Evolutionary conservation across 2,113 vertebrate species (phyloP).

Genomic region (Formicarius rufipectus): DNA sequence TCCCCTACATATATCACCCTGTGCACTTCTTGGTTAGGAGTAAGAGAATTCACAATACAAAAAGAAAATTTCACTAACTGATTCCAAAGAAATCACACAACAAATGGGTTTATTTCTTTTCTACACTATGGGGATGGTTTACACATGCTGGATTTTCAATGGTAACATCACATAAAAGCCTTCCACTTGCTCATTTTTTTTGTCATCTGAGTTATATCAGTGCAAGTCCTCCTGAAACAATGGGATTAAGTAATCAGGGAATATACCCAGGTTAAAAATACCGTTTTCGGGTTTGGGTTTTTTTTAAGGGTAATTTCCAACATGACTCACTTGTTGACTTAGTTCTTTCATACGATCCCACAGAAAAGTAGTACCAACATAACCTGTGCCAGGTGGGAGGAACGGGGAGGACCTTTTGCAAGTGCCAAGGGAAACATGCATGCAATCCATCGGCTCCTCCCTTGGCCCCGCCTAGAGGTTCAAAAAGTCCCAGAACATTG

Average conservation of each 20-base stretch:
- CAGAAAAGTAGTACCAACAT: background rate
- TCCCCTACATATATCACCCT: background rate
- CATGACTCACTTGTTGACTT: background rate
- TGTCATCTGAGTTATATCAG: background rate
- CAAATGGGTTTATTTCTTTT: background rate
- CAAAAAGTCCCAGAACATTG: background rate
- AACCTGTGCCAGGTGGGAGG: background rate
- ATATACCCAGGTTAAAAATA: background rate
- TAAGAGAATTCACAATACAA: background rate
- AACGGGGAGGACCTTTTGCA: background rate
- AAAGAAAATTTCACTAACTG: background rate
- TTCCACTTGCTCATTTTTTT: background rate
- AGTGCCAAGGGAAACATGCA: background rate
- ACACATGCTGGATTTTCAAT: background rate
- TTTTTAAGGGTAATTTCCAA: background rate
- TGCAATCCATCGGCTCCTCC: fast-evolving
- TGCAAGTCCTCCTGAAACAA: background rate
- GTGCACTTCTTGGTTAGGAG: background rate
- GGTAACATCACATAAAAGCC: background rate
- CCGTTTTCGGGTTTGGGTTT: too few species aligned
- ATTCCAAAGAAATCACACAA: background rate
- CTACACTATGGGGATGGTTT: background rate
- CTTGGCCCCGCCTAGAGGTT: background rate
- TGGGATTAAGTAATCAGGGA: background rate
- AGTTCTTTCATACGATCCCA: background rate